phyloP scores from a whole-genome alignment of 2,113 vertebrate species.

The Ranitomeya imitator region DNA sequence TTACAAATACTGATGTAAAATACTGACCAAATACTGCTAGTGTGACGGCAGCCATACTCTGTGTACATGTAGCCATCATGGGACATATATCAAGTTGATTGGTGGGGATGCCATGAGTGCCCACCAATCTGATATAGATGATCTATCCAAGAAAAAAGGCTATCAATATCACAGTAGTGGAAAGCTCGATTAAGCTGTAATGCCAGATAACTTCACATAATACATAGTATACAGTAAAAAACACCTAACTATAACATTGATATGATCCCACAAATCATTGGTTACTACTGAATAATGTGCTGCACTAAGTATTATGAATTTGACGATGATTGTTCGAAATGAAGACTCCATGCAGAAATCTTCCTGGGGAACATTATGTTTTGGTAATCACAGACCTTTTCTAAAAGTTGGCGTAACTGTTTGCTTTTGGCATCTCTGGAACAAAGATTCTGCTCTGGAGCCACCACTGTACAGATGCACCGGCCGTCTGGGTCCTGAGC shows the following conservation, averaged over 20 bases:
- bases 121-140: no score
- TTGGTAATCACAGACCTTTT: slow-evolving; percentile 81
- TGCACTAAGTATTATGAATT: background rate
- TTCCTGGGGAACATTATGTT: background rate
- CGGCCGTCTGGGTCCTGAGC: slow-evolving; percentile 95
- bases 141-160: no score
- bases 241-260: background rate
- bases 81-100: no score
- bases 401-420: slow-evolving; percentile 93
- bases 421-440: slow-evolving; percentile 95
- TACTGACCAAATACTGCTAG: no score
- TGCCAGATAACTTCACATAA: no score
- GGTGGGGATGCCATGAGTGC: no score
- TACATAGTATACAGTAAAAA: background rate
- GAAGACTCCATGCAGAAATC: background rate
- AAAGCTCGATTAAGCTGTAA: no score
- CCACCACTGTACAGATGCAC: slow-evolving; percentile 97
- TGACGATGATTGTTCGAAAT: background rate
- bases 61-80: no score
- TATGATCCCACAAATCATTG: background rate
- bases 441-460: slow-evolving; percentile 94
- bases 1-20: no score
- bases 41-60: no score
- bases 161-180: no score
- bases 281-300: background rate